Evolutionary conservation across 2,888 invertebrate species (phyloP).

Genomic region (Asteroscopus sphinx): DNA sequence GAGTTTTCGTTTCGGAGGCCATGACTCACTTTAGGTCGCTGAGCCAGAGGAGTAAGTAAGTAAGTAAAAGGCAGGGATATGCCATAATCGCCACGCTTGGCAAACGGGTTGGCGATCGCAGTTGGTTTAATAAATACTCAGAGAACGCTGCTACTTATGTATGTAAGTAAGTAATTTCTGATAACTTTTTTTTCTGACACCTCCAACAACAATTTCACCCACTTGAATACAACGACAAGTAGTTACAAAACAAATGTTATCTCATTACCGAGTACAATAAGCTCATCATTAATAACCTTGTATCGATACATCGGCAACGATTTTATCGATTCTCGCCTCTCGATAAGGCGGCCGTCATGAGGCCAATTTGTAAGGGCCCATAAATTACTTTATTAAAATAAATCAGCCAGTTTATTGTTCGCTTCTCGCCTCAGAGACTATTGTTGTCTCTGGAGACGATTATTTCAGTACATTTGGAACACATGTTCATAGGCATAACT

Average conservation of each 20-base stretch:
- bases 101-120: too few relatives aligned
- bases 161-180: too few relatives aligned
- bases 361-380: conserved; percentile 86
- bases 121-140: too few relatives aligned
- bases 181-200: not conserved
- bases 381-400: conserved; percentile 89
- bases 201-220: conserved; percentile 9
- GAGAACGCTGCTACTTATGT: too few relatives aligned
- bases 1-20: too few relatives aligned
- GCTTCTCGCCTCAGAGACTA: conserved; percentile 82
- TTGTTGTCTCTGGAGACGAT: conserved; percentile 73
- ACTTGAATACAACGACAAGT: conserved; percentile 34
- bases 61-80: too few relatives aligned
- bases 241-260: conserved; percentile 66
- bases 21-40: too few relatives aligned
- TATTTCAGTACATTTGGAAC: conserved; percentile 53
- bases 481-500: not conserved
- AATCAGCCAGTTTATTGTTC: conserved; percentile 87
- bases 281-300: conserved; percentile 80
- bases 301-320: conserved; percentile 80
- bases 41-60: too few relatives aligned
- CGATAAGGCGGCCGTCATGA: conserved; percentile 83
- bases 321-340: conserved; percentile 81
- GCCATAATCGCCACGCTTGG: too few relatives aligned
- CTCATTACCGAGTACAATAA: conserved; percentile 81